Evolutionary conservation across 2,797 vertebrate species (phyloP).

Genomic region (Enteromius viviparus): DNA sequence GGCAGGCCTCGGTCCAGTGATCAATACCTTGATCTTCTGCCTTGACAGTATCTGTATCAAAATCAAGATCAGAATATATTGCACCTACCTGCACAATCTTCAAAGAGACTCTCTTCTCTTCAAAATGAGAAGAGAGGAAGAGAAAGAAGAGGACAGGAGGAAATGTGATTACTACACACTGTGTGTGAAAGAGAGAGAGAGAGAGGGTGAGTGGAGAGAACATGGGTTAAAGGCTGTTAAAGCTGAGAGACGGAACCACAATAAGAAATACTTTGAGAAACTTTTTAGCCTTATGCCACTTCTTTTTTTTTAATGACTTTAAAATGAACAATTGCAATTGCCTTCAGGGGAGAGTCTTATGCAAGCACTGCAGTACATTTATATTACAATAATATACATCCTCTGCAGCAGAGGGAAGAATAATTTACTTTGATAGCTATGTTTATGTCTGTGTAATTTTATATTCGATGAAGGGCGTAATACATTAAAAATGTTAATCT

Average conservation of each 20-base stretch:
- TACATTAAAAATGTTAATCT: background rate
- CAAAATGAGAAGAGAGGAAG: conserved; percentile 12
- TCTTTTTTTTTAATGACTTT: background rate
- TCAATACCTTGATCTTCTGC: conserved; percentile 60
- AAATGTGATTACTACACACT: background rate
- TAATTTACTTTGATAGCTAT: conserved; percentile 15
- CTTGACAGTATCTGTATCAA: conserved; percentile 9
- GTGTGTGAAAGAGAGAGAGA: background rate
- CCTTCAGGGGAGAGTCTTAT: conserved; percentile 17
- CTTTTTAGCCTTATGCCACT: background rate
- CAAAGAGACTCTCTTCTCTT: conserved; percentile 14
- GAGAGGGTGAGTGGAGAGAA: background rate
- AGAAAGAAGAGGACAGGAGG: background rate
- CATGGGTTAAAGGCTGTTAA: background rate
- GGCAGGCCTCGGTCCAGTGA: conserved; percentile 69
- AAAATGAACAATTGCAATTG: conserved; percentile 24
- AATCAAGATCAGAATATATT: conserved; percentile 24
- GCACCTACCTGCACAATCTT: background rate
- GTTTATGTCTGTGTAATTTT: conserved; percentile 1
- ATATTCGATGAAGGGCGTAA: background rate
- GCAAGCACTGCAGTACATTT: conserved; percentile 34
- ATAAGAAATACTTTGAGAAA: conserved; percentile 18
- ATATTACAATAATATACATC: conserved; percentile 35
- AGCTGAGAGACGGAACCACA: conserved; percentile 1
- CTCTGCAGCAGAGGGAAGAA: conserved; percentile 20